These are phyloP conservation scores for Saccostrea echinata DNA, from an alignment of 1,140 invertebrate species.

Conservation along the genomic window DNA sequence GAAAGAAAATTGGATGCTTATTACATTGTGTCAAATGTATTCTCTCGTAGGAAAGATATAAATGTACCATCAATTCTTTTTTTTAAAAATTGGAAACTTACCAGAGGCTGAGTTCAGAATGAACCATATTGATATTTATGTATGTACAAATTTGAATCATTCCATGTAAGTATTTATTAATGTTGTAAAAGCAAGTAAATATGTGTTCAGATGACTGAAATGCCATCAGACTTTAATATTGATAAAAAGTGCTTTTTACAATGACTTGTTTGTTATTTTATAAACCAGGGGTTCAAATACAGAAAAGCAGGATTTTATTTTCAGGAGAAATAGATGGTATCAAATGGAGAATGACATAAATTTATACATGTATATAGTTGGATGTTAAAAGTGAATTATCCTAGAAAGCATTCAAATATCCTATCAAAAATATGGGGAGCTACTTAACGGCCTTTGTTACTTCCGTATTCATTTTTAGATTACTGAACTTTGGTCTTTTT, in stretches of 20 bases:
- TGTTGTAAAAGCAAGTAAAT: constrained; percentile 39
- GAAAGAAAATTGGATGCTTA: too few species aligned
- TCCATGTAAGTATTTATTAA: constrained; percentile 34
- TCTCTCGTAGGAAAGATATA: too few species aligned
- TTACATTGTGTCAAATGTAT: too few species aligned
- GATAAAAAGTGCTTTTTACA: constrained; percentile 31
- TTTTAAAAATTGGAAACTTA: too few species aligned
- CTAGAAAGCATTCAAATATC: too few species aligned
- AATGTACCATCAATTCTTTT: too few species aligned
- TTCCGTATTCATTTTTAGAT: too few species aligned
- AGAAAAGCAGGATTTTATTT: neutral
- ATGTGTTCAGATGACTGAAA: constrained; percentile 28
- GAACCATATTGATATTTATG: neutral
- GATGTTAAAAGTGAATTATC: neutral
- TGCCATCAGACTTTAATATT: constrained; percentile 17
- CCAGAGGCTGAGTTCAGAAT: too few species aligned
- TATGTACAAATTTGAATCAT: constrained; percentile 30
- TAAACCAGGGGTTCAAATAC: neutral
- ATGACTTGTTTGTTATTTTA: neutral
- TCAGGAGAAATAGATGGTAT: neutral
- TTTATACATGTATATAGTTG: neutral
- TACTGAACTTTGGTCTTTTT: too few species aligned
- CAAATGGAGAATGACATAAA: neutral
- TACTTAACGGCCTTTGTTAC: too few species aligned
- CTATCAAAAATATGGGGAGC: too few species aligned